phyloP scores from a whole-genome alignment of 1,140 invertebrate species.

The Apocrypta bakeri region DNA sequence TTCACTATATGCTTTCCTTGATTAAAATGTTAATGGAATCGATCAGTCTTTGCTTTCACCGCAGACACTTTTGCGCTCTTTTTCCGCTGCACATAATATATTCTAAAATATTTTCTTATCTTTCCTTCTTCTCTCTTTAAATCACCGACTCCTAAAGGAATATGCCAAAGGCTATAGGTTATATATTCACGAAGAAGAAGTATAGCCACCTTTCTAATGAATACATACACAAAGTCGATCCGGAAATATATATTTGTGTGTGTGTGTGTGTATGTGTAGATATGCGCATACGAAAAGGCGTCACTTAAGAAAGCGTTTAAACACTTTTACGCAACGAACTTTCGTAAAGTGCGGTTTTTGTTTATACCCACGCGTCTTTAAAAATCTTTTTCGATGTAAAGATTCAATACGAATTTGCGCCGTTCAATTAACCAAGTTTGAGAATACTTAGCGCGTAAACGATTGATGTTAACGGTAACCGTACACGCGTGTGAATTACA shows the following conservation, averaged over 20 bases:
- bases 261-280: neutral
- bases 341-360: neutral
- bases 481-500: no score
- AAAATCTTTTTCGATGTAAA: no score
- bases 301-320: neutral
- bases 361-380: neutral
- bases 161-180: constrained; percentile 19
- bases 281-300: neutral
- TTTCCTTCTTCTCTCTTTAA: no score
- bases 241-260: no score
- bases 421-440: no score
- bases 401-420: no score
- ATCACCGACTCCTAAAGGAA: neutral
- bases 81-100: neutral
- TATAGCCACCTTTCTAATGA: constrained; percentile 27
- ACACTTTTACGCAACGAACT: constrained; percentile 8
- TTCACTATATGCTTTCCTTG: constrained; percentile 2
- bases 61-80: neutral
- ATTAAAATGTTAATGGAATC: constrained; percentile 20
- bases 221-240: neutral
- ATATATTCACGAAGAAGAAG: constrained; percentile 15
- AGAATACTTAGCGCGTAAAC: no score
- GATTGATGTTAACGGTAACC: no score
- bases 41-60: constrained; percentile 18
- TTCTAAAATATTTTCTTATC: constrained; percentile 8